Conservation (phyloP, 1,140 invertebrate genomes). For the Caenorhabditis latens region DNA sequence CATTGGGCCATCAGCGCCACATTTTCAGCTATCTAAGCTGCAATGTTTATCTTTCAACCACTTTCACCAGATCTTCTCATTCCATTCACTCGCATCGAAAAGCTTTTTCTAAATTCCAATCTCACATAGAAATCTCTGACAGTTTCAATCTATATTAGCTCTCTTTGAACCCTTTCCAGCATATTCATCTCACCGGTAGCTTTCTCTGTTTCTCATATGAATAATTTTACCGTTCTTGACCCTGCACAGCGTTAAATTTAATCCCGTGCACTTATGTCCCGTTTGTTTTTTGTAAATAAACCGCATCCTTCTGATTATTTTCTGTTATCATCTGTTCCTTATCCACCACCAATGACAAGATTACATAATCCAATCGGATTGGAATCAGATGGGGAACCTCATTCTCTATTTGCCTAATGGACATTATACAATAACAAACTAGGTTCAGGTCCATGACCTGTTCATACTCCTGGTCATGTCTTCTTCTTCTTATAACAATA, state of each 20-base stretch:
- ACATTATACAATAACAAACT: slow-evolving; percentile 9
- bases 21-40: slow-evolving; percentile 17
- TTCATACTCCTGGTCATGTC: too few species aligned
- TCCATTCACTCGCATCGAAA: too few species aligned
- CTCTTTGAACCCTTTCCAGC: too few species aligned
- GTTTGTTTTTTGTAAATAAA: too few species aligned
- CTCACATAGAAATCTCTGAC: too few species aligned
- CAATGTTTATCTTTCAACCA: neutral
- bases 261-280: too few species aligned
- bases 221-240: too few species aligned
- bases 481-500: neutral
- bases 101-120: too few species aligned
- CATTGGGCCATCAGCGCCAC: slow-evolving; percentile 55
- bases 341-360: slow-evolving; percentile 2
- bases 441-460: neutral
- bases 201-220: too few species aligned
- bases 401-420: neutral
- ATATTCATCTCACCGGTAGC: too few species aligned
- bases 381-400: neutral
- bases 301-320: neutral
- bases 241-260: too few species aligned
- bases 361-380: slow-evolving; percentile 35
- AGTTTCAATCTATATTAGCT: too few species aligned
- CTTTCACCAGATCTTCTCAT: neutral
- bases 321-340: neutral